Percentiles rank a stretch among this genome's conserved stretches.
Conservation (phyloP, 2,113 vertebrate genomes). For the Boulengeromyrus knoepffleri region DNA sequence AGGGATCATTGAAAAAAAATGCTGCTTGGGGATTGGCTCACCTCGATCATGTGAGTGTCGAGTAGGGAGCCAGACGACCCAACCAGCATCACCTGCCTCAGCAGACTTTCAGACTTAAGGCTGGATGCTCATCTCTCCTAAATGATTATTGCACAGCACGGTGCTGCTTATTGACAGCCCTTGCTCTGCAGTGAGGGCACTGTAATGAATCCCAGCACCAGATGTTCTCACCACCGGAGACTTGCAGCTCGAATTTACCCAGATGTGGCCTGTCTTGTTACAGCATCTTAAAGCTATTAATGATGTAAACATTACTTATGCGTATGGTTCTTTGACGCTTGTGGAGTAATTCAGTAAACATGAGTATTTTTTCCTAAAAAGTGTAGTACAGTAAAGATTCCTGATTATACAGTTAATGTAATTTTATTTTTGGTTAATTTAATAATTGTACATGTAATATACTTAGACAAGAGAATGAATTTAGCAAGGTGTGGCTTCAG, state of each 20-base stretch:
- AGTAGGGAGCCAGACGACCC: too few relatives aligned
- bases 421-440: background rate
- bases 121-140: background rate
- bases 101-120: background rate
- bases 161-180: background rate
- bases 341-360: background rate
- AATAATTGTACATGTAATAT: background rate
- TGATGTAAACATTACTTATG: background rate
- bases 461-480: background rate
- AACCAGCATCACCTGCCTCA: background rate
- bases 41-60: background rate
- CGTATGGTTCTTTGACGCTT: background rate
- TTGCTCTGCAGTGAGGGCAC: background rate
- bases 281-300: background rate
- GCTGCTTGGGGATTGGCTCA: background rate
- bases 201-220: background rate
- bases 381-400: background rate
- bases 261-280: background rate
- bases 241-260: background rate
- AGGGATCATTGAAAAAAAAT: background rate
- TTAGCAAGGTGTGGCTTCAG: background rate
- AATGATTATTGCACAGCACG: background rate
- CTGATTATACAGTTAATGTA: background rate
- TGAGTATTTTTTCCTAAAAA: background rate
- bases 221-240: background rate